These are phyloP conservation scores for Tetragnatha montana DNA, from an alignment of 2,888 invertebrate species.

Conservation along the genomic window DNA sequence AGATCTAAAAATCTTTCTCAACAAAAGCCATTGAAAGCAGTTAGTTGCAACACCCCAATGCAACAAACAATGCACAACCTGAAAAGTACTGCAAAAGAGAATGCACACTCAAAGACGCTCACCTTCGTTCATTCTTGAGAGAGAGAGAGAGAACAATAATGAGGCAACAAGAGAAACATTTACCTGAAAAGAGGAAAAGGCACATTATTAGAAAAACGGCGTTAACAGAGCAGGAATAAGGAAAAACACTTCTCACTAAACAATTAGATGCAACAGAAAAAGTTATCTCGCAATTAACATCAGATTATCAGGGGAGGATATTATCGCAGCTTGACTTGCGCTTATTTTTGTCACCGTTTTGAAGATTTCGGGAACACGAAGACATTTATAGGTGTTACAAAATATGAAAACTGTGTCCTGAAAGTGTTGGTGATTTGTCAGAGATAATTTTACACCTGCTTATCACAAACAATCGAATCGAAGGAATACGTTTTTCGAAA, in stretches of 20 bases:
- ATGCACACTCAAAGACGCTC: constrained; percentile 6
- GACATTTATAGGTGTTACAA: too few relatives aligned
- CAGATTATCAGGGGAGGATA: constrained; percentile 3
- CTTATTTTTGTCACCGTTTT: not conserved
- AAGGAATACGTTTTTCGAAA: too few relatives aligned
- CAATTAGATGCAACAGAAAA: constrained; percentile 30
- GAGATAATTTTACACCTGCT: too few relatives aligned
- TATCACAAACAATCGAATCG: too few relatives aligned
- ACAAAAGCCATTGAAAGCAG: too few relatives aligned
- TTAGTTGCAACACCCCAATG: constrained; percentile 5
- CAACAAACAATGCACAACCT: constrained; percentile 1
- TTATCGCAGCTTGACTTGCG: constrained; percentile 9
- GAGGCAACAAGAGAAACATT: constrained; percentile 44
- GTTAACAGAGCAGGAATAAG: constrained; percentile 39
- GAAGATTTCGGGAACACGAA: too few relatives aligned
- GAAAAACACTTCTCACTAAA: constrained; percentile 44
- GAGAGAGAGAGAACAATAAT: constrained; percentile 31
- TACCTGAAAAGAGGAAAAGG: constrained; percentile 63
- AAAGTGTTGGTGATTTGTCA: too few relatives aligned
- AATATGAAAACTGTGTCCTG: too few relatives aligned
- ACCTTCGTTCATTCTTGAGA: constrained; percentile 12
- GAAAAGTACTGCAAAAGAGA: not conserved
- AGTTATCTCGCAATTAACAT: constrained; percentile 13
- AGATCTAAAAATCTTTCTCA: too few relatives aligned
- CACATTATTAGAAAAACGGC: constrained; percentile 17